These are phyloP conservation scores for Bathybates hornii DNA, from an alignment of 2,113 vertebrate species.

Conservation along the genomic window DNA sequence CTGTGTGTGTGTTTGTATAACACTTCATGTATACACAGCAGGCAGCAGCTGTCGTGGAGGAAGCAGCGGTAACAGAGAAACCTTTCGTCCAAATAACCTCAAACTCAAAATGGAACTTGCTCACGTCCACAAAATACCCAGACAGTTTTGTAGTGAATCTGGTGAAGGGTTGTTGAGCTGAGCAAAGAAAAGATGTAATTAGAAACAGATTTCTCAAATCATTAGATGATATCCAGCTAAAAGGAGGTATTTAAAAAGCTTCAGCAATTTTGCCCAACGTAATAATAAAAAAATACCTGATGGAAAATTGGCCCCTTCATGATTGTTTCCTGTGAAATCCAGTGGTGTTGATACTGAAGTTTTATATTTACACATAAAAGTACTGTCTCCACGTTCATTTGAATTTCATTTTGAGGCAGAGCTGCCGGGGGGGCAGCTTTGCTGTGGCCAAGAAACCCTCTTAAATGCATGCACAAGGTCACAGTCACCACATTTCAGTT, in stretches of 20 bases:
- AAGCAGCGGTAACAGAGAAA: neutral
- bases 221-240: neutral
- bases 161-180: neutral
- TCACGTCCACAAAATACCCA: neutral
- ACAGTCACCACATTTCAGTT: neutral
- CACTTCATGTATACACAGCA: neutral
- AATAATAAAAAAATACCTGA: neutral
- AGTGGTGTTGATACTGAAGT: neutral
- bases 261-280: neutral
- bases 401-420: neutral
- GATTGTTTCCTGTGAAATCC: neutral
- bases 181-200: neutral
- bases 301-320: neutral
- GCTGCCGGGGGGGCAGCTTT: neutral
- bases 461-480: neutral
- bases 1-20: neutral
- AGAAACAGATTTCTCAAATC: neutral
- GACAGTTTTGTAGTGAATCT: neutral
- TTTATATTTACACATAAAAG: neutral
- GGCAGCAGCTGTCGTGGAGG: neutral
- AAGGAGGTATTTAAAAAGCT: neutral
- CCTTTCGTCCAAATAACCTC: neutral
- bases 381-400: neutral
- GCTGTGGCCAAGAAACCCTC: neutral
- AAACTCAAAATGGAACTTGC: neutral